Conservation (phyloP, 2,113 vertebrate species). For the Anthoscopus minutus region DNA sequence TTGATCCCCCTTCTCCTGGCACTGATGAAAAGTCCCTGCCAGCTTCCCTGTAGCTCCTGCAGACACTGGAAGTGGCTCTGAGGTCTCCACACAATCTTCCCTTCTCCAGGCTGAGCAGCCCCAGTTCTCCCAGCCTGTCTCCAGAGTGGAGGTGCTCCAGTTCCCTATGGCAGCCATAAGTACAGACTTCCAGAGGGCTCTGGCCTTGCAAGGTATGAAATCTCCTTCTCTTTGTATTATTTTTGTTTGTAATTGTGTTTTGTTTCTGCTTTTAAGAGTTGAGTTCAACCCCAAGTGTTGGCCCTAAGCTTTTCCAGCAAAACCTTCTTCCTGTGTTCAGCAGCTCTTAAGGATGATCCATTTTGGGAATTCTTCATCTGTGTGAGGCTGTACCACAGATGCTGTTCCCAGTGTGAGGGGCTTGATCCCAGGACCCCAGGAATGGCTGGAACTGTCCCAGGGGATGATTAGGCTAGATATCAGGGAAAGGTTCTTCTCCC, state of each 20-base stretch:
- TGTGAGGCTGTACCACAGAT: not conserved
- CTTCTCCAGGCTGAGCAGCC: not conserved
- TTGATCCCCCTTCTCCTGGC: not conserved
- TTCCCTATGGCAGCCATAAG: not conserved
- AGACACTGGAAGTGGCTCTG: not conserved
- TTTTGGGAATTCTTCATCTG: not conserved
- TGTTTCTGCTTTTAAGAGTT: rapidly evolving
- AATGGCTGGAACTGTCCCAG: not conserved
- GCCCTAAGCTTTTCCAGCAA: not conserved
- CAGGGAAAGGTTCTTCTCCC: not conserved
- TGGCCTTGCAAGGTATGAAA: not conserved
- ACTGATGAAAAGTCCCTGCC: not conserved
- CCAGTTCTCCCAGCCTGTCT: not conserved
- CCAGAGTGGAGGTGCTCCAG: not conserved
- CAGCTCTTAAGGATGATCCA: not conserved
- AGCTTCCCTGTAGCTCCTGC: not conserved
- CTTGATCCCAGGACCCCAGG: not conserved
- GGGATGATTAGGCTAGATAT: rapidly evolving
- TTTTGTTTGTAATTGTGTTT: not conserved
- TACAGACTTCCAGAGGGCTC: rapidly evolving
- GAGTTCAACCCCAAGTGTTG: not conserved
- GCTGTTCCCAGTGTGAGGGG: not conserved
- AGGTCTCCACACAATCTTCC: not conserved
- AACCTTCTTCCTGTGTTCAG: not conserved
- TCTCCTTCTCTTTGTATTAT: not conserved